Percentiles rank a stretch among this genome's conserved stretches.
Conservation (phyloP, 1,140 invertebrate species). For the Cryptotermes secundus region DNA sequence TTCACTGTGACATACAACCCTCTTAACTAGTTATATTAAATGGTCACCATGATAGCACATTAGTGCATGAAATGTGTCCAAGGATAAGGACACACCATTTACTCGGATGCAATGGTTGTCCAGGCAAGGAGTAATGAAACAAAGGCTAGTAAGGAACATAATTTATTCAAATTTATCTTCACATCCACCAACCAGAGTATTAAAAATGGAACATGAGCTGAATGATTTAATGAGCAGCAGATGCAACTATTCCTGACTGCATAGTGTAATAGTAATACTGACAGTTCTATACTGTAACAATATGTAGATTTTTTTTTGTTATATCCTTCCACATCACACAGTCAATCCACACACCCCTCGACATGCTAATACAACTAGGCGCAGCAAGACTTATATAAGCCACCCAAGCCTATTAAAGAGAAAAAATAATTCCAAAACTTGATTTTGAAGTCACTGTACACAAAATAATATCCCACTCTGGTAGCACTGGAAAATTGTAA, state of each 20-base stretch:
- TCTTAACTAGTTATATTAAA: no score
- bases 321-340: no score
- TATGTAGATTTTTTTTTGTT: neutral
- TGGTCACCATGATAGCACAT: no score
- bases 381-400: no score
- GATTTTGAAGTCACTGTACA: neutral
- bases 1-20: no score
- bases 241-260: neutral
- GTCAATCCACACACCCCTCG: neutral
- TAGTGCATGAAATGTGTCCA: no score
- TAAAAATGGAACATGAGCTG: neutral
- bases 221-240: neutral
- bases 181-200: neutral
- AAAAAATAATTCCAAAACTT: neutral
- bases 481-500: neutral
- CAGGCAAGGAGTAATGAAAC: neutral
- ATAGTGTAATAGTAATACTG: neutral
- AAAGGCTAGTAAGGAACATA: neutral
- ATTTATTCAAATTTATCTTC: neutral
- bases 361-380: neutral
- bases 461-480: neutral
- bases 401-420: neutral
- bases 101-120: no score
- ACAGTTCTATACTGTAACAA: neutral
- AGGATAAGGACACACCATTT: no score